Conservation (phyloP, 2,888 invertebrate species). For the Lymantria monacha region DNA sequence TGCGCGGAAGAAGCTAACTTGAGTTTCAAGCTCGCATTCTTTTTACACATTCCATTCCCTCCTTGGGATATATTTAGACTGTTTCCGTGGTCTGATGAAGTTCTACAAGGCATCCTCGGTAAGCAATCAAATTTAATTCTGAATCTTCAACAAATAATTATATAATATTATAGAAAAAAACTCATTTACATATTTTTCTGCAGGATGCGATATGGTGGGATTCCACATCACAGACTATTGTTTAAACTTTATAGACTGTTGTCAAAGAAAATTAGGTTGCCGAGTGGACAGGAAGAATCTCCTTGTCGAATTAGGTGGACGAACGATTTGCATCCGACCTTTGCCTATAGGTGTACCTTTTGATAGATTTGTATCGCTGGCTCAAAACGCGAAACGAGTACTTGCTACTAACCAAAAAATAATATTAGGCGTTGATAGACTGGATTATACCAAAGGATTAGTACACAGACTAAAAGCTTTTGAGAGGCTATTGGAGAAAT, state of each 20-base stretch:
- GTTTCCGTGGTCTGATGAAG: conserved; percentile 96
- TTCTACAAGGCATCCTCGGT: conserved; percentile 94
- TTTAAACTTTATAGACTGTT: conserved; percentile 95
- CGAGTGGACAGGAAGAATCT: conserved; percentile 94
- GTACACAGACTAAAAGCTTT: conserved; percentile 91
- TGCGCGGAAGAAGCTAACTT: conserved; percentile 89
- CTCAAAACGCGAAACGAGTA: conserved; percentile 86
- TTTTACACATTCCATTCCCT: conserved; percentile 97
- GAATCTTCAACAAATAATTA: background rate
- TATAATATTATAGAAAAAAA: background rate
- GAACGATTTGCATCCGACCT: conserved; percentile 91
- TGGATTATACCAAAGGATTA: conserved; percentile 95
- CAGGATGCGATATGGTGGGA: conserved; percentile 95
- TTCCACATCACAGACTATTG: conserved; percentile 96
- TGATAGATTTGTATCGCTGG: conserved; percentile 91
- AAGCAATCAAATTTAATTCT: conserved; percentile 33
- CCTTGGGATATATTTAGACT: conserved; percentile 96
- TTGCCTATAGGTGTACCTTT: conserved; percentile 95
- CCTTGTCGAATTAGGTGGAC: conserved; percentile 92
- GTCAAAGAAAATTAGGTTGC: conserved; percentile 92
- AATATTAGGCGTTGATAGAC: conserved; percentile 92
- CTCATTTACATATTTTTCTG: conserved; percentile 15
- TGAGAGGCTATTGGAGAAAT: conserved; percentile 89
- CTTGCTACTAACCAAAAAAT: conserved; percentile 90
- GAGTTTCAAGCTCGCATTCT: conserved; percentile 92